Evolutionary conservation across 2,113 vertebrate genomes (phyloP).

Genomic region (Australoheros scitulus): DNA sequence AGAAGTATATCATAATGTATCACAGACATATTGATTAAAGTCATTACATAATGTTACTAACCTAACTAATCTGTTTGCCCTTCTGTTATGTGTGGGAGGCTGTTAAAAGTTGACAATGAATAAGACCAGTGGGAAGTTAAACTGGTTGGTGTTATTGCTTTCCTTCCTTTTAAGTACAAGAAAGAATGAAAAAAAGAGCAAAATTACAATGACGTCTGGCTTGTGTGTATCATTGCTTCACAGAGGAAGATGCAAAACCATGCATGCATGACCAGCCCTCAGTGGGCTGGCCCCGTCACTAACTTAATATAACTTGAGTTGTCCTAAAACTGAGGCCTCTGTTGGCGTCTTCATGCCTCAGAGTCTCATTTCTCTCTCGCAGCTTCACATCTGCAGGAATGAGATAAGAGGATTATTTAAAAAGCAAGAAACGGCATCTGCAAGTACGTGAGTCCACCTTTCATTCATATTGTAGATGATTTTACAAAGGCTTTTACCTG

Average conservation of each 20-base stretch:
- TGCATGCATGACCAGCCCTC: constrained; percentile 46
- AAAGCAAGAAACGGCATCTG: neutral
- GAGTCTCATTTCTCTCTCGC: neutral
- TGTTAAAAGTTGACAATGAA: neutral
- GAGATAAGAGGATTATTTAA: constrained; percentile 29
- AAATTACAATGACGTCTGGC: neutral
- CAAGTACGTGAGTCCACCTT: constrained; percentile 25
- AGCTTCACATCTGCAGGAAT: constrained; percentile 29
- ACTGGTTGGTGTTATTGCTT: rapidly evolving
- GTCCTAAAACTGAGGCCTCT: constrained; percentile 39
- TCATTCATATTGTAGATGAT: neutral
- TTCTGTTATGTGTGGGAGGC: neutral
- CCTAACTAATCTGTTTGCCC: neutral
- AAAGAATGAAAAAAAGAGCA: neutral
- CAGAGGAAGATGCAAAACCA: constrained; percentile 52
- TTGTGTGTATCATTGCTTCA: constrained; percentile 44
- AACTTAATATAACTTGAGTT: constrained; percentile 68
- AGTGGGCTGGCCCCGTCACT: constrained; percentile 59
- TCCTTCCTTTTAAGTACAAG: neutral
- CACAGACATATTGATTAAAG: neutral
- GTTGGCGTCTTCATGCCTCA: constrained; percentile 5
- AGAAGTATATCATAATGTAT: no score
- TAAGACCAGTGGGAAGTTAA: neutral
- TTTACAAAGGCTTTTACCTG: neutral
- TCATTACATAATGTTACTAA: neutral